Conservation (phyloP, 2,888 invertebrate genomes). For the Orthonychiurus folsomi region DNA sequence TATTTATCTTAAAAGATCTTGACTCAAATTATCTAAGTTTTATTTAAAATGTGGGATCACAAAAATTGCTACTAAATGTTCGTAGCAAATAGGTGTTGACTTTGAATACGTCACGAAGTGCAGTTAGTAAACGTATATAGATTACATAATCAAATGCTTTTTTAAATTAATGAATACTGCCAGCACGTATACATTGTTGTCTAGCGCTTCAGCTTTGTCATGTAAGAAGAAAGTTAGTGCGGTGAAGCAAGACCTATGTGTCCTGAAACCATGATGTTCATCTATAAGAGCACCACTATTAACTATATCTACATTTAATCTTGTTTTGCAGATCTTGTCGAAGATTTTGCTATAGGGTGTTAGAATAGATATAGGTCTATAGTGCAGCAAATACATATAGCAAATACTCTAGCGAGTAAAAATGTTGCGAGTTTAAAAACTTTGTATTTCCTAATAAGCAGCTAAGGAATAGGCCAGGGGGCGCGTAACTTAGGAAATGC, state of each 20-base stretch:
- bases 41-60: slow-evolving; percentile 11
- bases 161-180: slow-evolving; percentile 20
- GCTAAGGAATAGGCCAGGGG: no score
- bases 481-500: no score
- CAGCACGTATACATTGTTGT: slow-evolving; percentile 10
- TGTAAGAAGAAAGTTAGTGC: slow-evolving; percentile 17
- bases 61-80: slow-evolving; percentile 13
- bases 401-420: no score
- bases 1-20: slow-evolving; percentile 9
- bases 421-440: no score
- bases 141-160: slow-evolving; percentile 20
- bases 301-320: neutral
- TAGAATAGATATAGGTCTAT: slow-evolving; percentile 6
- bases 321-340: slow-evolving; percentile 14
- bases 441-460: no score
- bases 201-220: slow-evolving; percentile 11
- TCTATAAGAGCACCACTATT: neutral
- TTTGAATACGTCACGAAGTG: slow-evolving; percentile 10
- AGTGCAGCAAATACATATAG: no score
- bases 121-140: slow-evolving; percentile 6
- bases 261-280: slow-evolving; percentile 20
- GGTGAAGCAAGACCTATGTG: slow-evolving; percentile 17
- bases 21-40: slow-evolving; percentile 13
- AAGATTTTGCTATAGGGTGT: slow-evolving; percentile 13
- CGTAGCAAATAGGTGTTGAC: slow-evolving; percentile 14